phyloP scores from a whole-genome alignment of 1,140 invertebrate species.

The Drosophila parvula region DNA sequence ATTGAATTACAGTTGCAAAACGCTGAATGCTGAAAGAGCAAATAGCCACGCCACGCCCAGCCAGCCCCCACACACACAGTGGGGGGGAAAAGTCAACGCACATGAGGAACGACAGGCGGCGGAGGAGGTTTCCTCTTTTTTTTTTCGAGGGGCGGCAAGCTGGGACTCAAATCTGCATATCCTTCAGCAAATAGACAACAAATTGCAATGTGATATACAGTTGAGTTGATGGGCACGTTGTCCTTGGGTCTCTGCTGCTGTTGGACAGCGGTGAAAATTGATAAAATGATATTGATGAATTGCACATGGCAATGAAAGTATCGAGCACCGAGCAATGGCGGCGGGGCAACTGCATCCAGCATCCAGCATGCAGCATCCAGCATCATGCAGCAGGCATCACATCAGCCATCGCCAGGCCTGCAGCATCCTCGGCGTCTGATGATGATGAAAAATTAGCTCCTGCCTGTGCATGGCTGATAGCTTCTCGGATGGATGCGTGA shows the following conservation, averaged over 20 bases:
- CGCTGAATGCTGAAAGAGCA: constrained; percentile 75
- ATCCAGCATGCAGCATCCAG: neutral
- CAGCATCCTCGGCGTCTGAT: constrained; percentile 67
- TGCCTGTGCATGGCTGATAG: constrained; percentile 46
- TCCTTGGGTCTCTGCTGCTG: constrained; percentile 48
- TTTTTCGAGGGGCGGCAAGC: constrained; percentile 8
- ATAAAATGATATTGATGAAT: constrained; percentile 84
- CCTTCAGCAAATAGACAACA: constrained; percentile 83
- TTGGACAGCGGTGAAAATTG: constrained; percentile 82
- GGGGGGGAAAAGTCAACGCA: constrained; percentile 48
- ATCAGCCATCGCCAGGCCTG: constrained; percentile 37
- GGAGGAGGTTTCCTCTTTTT: constrained; percentile 9
- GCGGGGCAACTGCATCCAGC: constrained; percentile 16
- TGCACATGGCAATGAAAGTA: constrained; percentile 75
- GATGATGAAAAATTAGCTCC: constrained; percentile 79
- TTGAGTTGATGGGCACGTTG: constrained; percentile 67
- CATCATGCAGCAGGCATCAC: constrained; percentile 13
- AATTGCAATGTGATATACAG: constrained; percentile 82
- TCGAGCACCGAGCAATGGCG: neutral
- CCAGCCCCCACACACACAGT: constrained; percentile 15
- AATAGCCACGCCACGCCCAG: constrained; percentile 57
- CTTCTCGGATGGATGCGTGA: constrained; percentile 56
- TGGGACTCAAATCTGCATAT: constrained; percentile 72
- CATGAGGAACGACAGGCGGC: constrained; percentile 64
- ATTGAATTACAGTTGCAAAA: constrained; percentile 84